A percentile compares a stretch with the other conserved stretches of the same genome.
Conservation (phyloP, 2,797 vertebrate genomes). For the Microchirus variegatus region DNA sequence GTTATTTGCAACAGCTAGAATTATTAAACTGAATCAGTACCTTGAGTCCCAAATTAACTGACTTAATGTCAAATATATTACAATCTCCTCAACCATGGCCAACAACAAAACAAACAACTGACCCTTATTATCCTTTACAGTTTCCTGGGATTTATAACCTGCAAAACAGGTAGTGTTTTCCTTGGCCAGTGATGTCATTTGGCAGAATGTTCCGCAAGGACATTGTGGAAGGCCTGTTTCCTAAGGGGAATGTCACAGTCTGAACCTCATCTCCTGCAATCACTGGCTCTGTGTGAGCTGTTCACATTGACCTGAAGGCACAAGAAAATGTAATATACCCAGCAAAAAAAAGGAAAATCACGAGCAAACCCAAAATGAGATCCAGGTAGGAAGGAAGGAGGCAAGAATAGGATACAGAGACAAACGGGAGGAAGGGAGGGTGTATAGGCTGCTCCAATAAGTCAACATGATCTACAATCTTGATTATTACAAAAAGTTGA, state of each 20-base stretch:
- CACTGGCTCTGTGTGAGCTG: constrained; percentile 31
- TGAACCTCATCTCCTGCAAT: constrained; percentile 52
- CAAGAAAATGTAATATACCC: not conserved
- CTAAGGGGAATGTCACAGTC: constrained; percentile 36
- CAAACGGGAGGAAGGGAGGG: not conserved
- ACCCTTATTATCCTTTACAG: constrained; percentile 52
- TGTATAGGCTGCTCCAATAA: too few species aligned
- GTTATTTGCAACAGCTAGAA: too few species aligned
- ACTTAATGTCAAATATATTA: constrained; percentile 1
- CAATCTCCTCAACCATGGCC: not conserved
- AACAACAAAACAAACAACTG: constrained; percentile 4
- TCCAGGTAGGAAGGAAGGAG: not conserved
- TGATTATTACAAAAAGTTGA: too few species aligned
- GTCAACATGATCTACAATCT: too few species aligned
- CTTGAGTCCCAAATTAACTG: not conserved
- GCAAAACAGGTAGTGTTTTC: constrained; percentile 58
- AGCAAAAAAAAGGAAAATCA: constrained; percentile 10
- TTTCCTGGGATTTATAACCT: constrained; percentile 42
- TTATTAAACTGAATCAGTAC: too few species aligned
- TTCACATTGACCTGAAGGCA: constrained; percentile 19
- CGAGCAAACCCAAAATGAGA: not conserved
- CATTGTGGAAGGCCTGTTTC: constrained; percentile 2
- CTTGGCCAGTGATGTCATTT: constrained; percentile 29
- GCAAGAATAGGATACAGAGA: not conserved
- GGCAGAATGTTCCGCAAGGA: constrained; percentile 45